Evolutionary conservation across 2,113 vertebrate species (phyloP), one percentile per base, ranked within the genome.

Genomic region (Peromyscus californicus): DNA sequence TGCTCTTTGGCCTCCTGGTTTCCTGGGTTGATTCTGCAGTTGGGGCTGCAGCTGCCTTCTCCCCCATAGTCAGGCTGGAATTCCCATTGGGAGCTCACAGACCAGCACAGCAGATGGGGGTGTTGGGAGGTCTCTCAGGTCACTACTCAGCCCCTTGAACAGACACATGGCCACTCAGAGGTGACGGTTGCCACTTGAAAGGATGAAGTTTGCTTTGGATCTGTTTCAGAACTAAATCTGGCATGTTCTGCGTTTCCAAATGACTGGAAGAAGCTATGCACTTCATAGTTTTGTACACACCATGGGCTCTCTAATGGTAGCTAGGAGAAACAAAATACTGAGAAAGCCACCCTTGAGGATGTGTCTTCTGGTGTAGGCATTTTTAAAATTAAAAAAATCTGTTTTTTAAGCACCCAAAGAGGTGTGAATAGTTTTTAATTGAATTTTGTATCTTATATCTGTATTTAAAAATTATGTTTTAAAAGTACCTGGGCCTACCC

Each of bases 361-460:
- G 65, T 48, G 9, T 75, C 24, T 51, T 94, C 51, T 36, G 12
- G 31, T 33, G 4, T 84, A 72, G 82, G 17, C n/a, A 24, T 51
- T 51, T 51, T 51, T 51, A 51, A 11, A 51, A 51, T 51, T 51
- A 51, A 51, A 51, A 48, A 51, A 51, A 51, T 51, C 51, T 70
- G 79, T 33, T 86, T 96, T 74, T 90, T 84, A 93, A 86, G 78
- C 19, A 94, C 33, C 54, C 61, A 91, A 33, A 75, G 59, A 90
- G 45, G 48, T 87, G 2, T 89, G 70, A 89, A 65, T 83, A 83
- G 31, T 87, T 95, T 96, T 95, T 95, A 74, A 89, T 74, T 83
- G 3, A 74, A 87, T 90, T 96, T 97, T 74, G 80, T 89, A 6
- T 33, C 54, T 91, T 89, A 89, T 24, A 24, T 75, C 70, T 94